Conservation (phyloP, 2,888 invertebrate genomes). For the Calameuta pallipes region DNA sequence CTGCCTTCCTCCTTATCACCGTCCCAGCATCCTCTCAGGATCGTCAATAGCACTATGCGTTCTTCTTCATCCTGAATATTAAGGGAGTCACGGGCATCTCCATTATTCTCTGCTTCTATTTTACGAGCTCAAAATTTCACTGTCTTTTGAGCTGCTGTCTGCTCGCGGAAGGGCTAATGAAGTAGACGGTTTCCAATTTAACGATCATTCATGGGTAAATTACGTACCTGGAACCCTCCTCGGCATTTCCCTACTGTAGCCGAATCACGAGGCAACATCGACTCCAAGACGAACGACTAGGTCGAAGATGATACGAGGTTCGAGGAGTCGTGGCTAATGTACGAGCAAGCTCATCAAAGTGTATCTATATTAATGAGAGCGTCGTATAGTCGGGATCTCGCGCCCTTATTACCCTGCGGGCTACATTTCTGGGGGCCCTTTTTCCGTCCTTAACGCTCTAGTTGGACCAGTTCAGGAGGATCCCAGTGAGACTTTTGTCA, state of each 20-base stretch:
- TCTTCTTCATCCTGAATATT: neutral
- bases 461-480: neutral
- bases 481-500: conserved; percentile 22
- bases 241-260: neutral
- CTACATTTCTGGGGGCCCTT: conserved; percentile 27
- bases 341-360: conserved; percentile 35
- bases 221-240: neutral
- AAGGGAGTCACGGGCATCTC: neutral
- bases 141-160: neutral
- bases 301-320: neutral
- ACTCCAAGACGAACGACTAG: neutral
- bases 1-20: neutral
- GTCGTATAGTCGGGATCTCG: conserved; percentile 22
- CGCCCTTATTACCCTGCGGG: conserved; percentile 29
- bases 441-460: neutral
- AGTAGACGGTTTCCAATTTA: neutral
- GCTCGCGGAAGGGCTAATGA: neutral
- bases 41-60: neutral
- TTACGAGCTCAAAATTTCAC: neutral
- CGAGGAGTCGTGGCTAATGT: neutral
- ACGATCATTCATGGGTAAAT: neutral
- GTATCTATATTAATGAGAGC: conserved; percentile 47
- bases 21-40: neutral
- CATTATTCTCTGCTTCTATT: neutral
- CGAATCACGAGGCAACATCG: neutral